A percentile compares a stretch with the other conserved stretches of the same genome.
Conservation (phyloP, 2,113 vertebrate species). For the Garra rufa region DNA sequence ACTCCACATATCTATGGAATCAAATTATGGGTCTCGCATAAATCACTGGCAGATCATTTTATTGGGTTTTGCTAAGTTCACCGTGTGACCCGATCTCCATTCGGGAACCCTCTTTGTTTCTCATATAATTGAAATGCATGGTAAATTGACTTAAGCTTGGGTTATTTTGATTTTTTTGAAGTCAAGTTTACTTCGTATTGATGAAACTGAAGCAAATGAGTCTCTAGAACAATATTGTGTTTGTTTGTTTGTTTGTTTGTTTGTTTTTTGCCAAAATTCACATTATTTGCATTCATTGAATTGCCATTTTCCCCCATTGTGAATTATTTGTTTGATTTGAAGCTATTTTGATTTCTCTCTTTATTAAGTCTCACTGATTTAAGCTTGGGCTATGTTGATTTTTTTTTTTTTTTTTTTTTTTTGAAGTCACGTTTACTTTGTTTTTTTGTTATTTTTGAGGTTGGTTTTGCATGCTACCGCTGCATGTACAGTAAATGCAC, state of each 20-base stretch:
- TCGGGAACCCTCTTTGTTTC: background rate
- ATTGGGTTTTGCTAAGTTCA: slow-evolving; percentile 6
- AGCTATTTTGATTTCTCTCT: no score
- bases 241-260: no score
- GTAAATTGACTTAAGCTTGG: background rate
- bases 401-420: no score
- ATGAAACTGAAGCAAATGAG: background rate
- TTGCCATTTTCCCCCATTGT: no score
- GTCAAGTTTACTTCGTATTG: background rate
- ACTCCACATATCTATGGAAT: slow-evolving; percentile 27
- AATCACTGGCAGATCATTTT: slow-evolving; percentile 35
- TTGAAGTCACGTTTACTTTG: no score
- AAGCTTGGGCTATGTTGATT: no score
- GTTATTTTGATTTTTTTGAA: background rate
- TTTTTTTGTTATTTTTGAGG: background rate
- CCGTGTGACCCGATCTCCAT: background rate
- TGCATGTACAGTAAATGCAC: background rate
- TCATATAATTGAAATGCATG: background rate
- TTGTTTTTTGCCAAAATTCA: no score
- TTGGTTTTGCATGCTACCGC: background rate
- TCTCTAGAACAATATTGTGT: background rate
- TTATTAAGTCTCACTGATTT: no score
- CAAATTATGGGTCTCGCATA: slow-evolving; percentile 6
- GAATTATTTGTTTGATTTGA: no score
- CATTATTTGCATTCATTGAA: no score